Base-by-base conservation (phyloP, 2,888 invertebrate genomes). In the Polyommatus icarus region DNA sequence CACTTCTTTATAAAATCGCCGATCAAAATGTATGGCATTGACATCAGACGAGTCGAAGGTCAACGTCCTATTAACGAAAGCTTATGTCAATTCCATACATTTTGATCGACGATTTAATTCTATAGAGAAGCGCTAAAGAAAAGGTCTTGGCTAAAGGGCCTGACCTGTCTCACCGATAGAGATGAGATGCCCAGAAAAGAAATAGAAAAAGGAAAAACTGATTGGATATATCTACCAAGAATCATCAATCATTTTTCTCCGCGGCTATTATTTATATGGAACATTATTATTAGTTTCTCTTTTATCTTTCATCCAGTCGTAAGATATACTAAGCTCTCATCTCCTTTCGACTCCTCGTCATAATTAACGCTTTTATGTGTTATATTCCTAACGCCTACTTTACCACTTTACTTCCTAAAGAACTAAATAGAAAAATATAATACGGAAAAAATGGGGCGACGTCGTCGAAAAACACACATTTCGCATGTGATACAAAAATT, bases 111-210 rank as follows among this genome's bases (percentile, higher is more conserved):
- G 36, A 7, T 36, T 36, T 36, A 36, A 36, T 36, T 36, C 36
- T 36, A 36, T 36, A 36, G 1, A 36, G 36, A 36, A 36, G 36
- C 7, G 7, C 7, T 36, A 36, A 36, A 7, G 36, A 36, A 36
- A 36, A 36, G 36, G 0, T 36, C 7, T 36, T 36, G 7, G 36
- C 36, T 36, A 36, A 36, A 36, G 5, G 6, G 82, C 82, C 81
- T 83, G 82, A 82, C 82, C 81, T 83, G 81, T 79, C 82, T 81
- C 80, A 77, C 61, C 81, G 80, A 80, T 80, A 80, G 76, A 75
- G 50, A 75, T 75, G 29, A 50, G 50, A 50, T 20, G 72, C 12
- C 73, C 24, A 20, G 6, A 20, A 46, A n/a, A n/a, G n/a, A n/a
- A n/a, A n/a, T n/a, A n/a, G n/a, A n/a, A n/a, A n/a, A 75, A 50